These are phyloP conservation scores for Phortica okadai DNA, from an alignment of 2,888 invertebrate species.

Conservation along the genomic window DNA sequence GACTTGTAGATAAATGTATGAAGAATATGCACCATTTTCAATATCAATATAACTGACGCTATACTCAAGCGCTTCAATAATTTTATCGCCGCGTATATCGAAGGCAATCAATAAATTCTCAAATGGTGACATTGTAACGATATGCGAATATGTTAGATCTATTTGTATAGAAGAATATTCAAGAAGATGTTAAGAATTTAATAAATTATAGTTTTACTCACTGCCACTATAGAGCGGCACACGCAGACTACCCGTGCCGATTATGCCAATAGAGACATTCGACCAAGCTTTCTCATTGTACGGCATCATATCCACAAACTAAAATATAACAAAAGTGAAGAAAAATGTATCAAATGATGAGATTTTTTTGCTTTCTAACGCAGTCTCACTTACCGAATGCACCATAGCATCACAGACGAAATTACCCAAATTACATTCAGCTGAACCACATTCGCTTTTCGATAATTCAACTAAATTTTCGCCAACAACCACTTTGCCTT, in stretches of 20 bases:
- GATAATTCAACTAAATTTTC: slow-evolving; percentile 79
- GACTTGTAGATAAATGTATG: slow-evolving; percentile 77
- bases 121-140: slow-evolving; percentile 85
- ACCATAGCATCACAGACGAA: slow-evolving; percentile 85
- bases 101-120: slow-evolving; percentile 85
- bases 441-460: slow-evolving; percentile 78
- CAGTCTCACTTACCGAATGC: slow-evolving; percentile 78
- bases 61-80: slow-evolving; percentile 81
- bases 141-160: slow-evolving; percentile 84
- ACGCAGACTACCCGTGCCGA: slow-evolving; percentile 85
- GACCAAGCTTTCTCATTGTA: slow-evolving; percentile 80
- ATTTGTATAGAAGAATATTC: too few species aligned
- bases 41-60: slow-evolving; percentile 75
- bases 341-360: too few species aligned
- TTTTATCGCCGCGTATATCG: slow-evolving; percentile 82
- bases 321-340: neutral
- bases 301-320: slow-evolving; percentile 62
- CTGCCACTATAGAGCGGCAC: slow-evolving; percentile 81
- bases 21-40: slow-evolving; percentile 51
- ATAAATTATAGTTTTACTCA: slow-evolving; percentile 68
- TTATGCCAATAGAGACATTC: slow-evolving; percentile 81
- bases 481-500: slow-evolving; percentile 80
- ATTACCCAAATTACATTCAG: slow-evolving; percentile 86
- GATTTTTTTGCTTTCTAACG: too few species aligned
- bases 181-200: too few species aligned